Base-by-base conservation (phyloP, 1,140 invertebrate species). In the Sinella curviseta region DNA sequence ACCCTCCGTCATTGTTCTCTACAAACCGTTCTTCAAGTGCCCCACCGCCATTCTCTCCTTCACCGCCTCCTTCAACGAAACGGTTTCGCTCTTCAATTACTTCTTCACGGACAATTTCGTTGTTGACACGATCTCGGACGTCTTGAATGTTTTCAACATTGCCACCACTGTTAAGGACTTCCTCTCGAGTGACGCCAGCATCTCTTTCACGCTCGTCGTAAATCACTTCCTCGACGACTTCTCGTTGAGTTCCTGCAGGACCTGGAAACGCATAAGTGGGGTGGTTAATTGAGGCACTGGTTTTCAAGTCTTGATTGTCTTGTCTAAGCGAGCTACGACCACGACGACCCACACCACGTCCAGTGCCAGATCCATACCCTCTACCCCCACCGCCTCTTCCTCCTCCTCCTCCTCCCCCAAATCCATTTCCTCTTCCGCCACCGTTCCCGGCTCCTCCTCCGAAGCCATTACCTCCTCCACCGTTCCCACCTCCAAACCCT, bases 101-200 rank as follows among this genome's bases (percentile, higher is more conserved):
- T 33, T 70, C 65, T 33, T 70, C 65, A 14, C 65, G 65, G 8
- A 70, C 65, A 14, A 70, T 33, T 70, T 70, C 65, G 31, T 70
- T 70, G 65, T 70, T 70, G 26, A 12, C 65, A 31, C 31, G 65
- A 33, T 70, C 65, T 70, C 65, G 26, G n/a, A 70, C 65, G 31
- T 70, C 65, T 70, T 70, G 65, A 70, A 70, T 70, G 31, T 70
- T 70, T 8, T 70, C 65, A 33, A 70, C 65, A n/a, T 70, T 70
- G 2, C 65, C 65, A 33, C 31, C 31, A 2, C n/a, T 1, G 65
- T 70, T 70, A 14, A 70, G 31, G n/a, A 30, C 26, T 70, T 70
- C 65, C 31, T 70, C 65, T 70, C 65, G 26, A 24, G 65, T 70
- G 12, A 70, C 65, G 4, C 65, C 65, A n/a, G 8, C 31, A 2